Base-by-base conservation (phyloP, 2,113 vertebrate species). In the Indicator indicator region DNA sequence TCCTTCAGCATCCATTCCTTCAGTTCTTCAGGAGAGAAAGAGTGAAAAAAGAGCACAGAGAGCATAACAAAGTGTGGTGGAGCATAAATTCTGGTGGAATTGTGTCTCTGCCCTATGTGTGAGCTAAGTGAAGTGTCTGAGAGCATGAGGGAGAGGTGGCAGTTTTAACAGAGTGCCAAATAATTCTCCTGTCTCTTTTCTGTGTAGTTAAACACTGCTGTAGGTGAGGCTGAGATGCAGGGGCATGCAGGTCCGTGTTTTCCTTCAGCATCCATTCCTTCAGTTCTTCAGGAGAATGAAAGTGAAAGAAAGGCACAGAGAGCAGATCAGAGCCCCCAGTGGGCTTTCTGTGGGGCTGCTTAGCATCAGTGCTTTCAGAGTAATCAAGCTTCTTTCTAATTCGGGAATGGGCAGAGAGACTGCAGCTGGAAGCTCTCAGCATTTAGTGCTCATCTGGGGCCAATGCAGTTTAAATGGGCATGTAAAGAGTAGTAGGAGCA, bases 371-470 rank as follows among this genome's bases (percentile, higher is more conserved):
- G 62, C 21, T 56, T 56, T 83, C 1, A 2, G 38, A 16, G 42
- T 76, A 83, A 76, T 94, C 28, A 69, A 71, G 70, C 59, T 68
- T 56, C 72, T 78, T 83, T 73, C 15, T 46, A 68, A 84, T 68
- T 89, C 65, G 64, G 86, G n/a, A 78, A 76, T 2, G 30, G 52
- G 69, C 69, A 91, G 86, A 91, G 89, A 86, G 86, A 70, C 84
- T 96, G 86, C 64, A 73, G 44, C 75, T 94, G 5, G 23, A 86
- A 54, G 91, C 65, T 95, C 11, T 1, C 65, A 72, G 74, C 60
- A 30, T 97, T 97, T 95, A 95, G 79, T 94, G 83, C 71, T 86
- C 95, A 89, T 94, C 27, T 73, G 95, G 95, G 97, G 82, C 88
- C 82, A 56, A 5, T 96, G 78, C 73, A 92, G 89, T 97, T 44